Evolutionary conservation across 1,140 invertebrate species (phyloP).

Genomic region (Platyscapa corneri): DNA sequence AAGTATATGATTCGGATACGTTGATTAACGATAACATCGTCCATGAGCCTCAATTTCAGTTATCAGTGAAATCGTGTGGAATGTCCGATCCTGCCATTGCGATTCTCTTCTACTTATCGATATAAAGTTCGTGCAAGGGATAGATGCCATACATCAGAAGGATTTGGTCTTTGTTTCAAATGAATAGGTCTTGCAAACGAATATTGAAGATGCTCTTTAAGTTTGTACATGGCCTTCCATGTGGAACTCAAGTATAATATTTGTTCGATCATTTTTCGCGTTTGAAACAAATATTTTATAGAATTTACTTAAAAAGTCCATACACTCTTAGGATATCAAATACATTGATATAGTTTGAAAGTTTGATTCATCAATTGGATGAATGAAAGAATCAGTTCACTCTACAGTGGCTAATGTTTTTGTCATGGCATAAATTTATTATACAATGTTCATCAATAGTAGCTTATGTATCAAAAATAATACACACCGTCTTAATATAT

Average conservation of each 20-base stretch:
- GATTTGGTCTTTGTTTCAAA: constrained; percentile 17
- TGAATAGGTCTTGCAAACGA: background rate
- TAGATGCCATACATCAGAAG: background rate
- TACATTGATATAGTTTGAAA: too few relatives aligned
- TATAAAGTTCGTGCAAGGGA: background rate
- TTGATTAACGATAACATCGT: constrained; percentile 44
- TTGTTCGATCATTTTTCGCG: too few relatives aligned
- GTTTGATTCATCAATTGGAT: too few relatives aligned
- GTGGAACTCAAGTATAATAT: background rate
- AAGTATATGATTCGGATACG: background rate
- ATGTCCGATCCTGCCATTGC: background rate
- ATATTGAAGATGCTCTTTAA: background rate
- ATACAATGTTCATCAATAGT: too few relatives aligned
- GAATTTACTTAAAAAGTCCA: too few relatives aligned
- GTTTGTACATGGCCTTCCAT: background rate
- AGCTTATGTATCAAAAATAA: too few relatives aligned
- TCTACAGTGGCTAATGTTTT: too few relatives aligned
- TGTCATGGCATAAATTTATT: too few relatives aligned
- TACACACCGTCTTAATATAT: too few relatives aligned
- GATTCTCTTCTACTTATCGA: constrained; percentile 7
- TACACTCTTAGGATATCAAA: too few relatives aligned
- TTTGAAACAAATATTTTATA: too few relatives aligned
- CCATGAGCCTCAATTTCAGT: background rate
- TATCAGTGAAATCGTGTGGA: constrained; percentile 27
- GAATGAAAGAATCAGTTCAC: too few relatives aligned